Percentiles rank a stretch among this genome's conserved stretches.
These are phyloP conservation scores for Phataginus tetradactyla DNA, from an alignment of 2,797 vertebrate genomes.

Conservation along the genomic window DNA sequence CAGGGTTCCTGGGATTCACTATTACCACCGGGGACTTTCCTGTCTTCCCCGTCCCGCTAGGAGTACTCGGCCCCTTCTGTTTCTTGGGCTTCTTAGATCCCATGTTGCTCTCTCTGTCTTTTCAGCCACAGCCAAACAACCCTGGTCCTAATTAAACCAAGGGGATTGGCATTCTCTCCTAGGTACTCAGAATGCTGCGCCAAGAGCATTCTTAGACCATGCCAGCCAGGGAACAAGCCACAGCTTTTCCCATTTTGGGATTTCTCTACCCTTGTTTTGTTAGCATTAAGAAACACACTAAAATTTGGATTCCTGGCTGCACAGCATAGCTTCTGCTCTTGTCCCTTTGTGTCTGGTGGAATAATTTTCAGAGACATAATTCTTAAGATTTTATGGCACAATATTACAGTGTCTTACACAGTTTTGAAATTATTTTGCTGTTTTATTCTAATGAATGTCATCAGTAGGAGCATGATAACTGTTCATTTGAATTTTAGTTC, in stretches of 20 bases:
- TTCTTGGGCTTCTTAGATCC: not conserved
- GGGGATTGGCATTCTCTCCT: slow-evolving; percentile 75
- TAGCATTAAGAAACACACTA: not conserved
- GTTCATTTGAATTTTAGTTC: not conserved
- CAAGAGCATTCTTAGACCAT: slow-evolving; percentile 69
- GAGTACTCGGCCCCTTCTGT: not conserved
- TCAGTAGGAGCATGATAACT: not conserved
- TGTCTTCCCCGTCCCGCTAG: not conserved
- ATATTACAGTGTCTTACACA: not conserved
- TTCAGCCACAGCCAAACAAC: slow-evolving; percentile 75
- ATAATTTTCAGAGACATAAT: not conserved
- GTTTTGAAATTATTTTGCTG: not conserved
- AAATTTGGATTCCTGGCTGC: not conserved
- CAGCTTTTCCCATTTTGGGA: slow-evolving; percentile 73
- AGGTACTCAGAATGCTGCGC: slow-evolving; percentile 75
- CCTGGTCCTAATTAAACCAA: slow-evolving; percentile 78
- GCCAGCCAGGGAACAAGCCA: slow-evolving; percentile 66
- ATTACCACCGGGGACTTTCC: not conserved
- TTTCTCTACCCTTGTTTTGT: slow-evolving; percentile 71
- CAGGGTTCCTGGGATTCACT: not conserved
- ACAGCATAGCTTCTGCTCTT: not conserved
- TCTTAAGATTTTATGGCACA: not conserved
- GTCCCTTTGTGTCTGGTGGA: not conserved
- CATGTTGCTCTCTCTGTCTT: slow-evolving; percentile 29
- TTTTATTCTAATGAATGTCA: not conserved